phyloP scores from a whole-genome alignment of 2,888 invertebrate genomes.

The Stegana nigrithorax region DNA sequence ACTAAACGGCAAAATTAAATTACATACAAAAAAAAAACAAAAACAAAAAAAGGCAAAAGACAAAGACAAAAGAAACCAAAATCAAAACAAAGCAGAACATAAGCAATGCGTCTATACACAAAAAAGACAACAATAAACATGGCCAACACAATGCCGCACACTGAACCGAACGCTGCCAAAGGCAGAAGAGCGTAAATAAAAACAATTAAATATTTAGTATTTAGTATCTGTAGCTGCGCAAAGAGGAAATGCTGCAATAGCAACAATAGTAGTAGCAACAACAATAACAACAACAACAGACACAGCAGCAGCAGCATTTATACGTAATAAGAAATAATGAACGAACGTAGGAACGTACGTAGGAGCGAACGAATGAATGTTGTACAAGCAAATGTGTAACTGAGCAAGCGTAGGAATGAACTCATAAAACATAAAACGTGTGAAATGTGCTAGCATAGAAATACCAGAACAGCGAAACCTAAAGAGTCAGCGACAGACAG shows the following conservation, averaged over 20 bases:
- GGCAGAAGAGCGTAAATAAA: neutral
- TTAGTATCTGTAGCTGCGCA: neutral
- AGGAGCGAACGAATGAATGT: too few relatives aligned
- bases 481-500: too few relatives aligned
- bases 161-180: too few relatives aligned
- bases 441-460: conserved; percentile 48
- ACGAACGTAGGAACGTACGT: too few relatives aligned
- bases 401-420: conserved; percentile 17
- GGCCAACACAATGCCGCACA: too few relatives aligned
- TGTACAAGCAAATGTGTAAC: too few relatives aligned
- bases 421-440: conserved; percentile 43
- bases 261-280: neutral
- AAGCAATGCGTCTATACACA: neutral
- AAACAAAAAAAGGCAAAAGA: neutral
- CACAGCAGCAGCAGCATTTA: too few relatives aligned
- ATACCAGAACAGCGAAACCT: too few relatives aligned
- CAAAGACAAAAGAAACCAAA: neutral
- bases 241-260: neutral
- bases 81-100: neutral
- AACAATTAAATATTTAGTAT: neutral
- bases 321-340: too few relatives aligned
- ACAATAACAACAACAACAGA: neutral
- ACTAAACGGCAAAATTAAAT: neutral
- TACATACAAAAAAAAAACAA: neutral
- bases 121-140: neutral